phyloP scores from a whole-genome alignment of 2,113 vertebrate species.

The Ceyx melanurus region DNA sequence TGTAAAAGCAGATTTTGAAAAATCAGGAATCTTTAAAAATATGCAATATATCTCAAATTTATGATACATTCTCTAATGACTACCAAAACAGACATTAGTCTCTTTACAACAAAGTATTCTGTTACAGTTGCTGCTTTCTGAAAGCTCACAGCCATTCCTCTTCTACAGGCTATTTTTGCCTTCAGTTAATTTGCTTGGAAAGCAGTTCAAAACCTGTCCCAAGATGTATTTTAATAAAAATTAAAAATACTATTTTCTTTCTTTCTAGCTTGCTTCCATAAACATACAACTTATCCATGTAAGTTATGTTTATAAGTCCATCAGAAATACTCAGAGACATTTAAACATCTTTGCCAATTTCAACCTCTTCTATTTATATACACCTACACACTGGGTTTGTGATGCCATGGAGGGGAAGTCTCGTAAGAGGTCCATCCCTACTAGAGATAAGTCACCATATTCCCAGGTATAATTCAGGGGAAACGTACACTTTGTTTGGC shows the following conservation, averaged over 20 bases:
- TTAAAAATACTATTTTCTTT: neutral
- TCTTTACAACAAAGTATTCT: neutral
- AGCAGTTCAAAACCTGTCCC: slow-evolving; percentile 8
- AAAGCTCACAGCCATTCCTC: neutral
- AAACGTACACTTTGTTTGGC: neutral
- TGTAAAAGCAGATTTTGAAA: slow-evolving; percentile 8
- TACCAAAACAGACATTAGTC: slow-evolving; percentile 1
- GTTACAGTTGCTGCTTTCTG: slow-evolving; percentile 1
- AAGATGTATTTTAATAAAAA: neutral
- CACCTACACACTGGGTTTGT: neutral
- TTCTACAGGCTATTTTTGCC: neutral
- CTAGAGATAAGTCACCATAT: neutral
- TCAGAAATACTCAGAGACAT: neutral
- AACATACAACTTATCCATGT: neutral
- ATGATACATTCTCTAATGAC: neutral
- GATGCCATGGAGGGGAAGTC: neutral
- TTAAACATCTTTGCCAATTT: neutral
- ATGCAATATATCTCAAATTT: neutral
- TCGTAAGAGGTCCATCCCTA: neutral
- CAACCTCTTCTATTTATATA: neutral
- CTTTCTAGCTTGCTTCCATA: neutral
- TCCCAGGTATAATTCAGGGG: neutral
- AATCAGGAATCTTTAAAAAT: slow-evolving; percentile 13
- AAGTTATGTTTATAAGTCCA: neutral
- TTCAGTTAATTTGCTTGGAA: slow-evolving; percentile 23